Base-by-base conservation (phyloP, 2,797 vertebrate species). In the Galago senegalensis region DNA sequence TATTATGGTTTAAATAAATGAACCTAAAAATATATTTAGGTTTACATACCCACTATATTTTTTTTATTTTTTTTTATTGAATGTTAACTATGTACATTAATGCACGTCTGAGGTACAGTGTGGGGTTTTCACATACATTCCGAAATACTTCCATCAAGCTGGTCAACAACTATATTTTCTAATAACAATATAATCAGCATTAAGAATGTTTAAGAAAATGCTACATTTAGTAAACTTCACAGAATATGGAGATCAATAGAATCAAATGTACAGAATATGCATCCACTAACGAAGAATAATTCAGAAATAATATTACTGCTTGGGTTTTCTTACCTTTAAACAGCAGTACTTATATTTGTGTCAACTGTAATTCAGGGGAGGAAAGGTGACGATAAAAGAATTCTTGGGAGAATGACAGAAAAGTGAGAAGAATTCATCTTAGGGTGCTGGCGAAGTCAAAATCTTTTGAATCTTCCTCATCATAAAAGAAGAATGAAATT, bases 291-390 rank as follows among this genome's bases (percentile, higher is more conserved):
- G 73, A 89, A 29, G 56, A 79, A 17, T 46, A 87, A 94, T 82
- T 89, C 56, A 72, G 27, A 23, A 69, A 12, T 67, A 83, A 79
- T n/a, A 73, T 21, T 21, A 56, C 14, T 75, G 1, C 43, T 21
- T 70, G 8, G 14, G 40, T 87, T 82, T 89, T 83, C 4, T 95
- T 37, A 34, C 75, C 31, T 88, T 81, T 69, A 79, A 95, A 67
- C 63, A 2, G 25, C 17, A 53, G 25, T 43, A 73, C 0, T 58
- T 83, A 58, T 2, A 1, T 84, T 87, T 87, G 49, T 53, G 25
- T 4, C 25, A 60, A 49, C 72, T 93, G 31, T 70, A 89, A 82
- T 92, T 87, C 16, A 34, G 13, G 18, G 18, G 4, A 65, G 46
- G 8, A 34, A 84, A 91, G 31, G 5, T n/a, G 27, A 58, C 27